A percentile compares a stretch with the other conserved stretches of the same genome.
phyloP scores from a whole-genome alignment of 2,797 vertebrate genomes.

The Jordanella pulchra region DNA sequence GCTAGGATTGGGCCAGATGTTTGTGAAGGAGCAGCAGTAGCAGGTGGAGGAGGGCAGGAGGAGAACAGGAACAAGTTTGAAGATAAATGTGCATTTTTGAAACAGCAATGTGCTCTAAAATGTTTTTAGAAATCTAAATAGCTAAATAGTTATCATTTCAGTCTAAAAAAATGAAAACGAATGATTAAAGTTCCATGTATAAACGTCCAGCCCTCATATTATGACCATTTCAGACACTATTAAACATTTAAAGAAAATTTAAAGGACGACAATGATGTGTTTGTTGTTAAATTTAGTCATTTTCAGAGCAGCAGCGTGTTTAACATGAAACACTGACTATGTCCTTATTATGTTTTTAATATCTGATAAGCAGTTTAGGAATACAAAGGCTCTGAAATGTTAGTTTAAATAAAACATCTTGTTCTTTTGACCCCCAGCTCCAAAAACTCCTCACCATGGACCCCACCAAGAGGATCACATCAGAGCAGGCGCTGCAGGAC shows the following conservation, averaged over 20 bases:
- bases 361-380: neutral
- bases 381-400: neutral
- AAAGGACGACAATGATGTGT: neutral
- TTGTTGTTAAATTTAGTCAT: neutral
- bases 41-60: too few relatives aligned
- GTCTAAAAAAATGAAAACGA: too few relatives aligned
- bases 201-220: neutral
- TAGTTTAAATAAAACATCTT: neutral
- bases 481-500: constrained; percentile 95
- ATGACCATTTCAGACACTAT: neutral
- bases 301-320: neutral
- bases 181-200: neutral
- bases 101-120: too few relatives aligned
- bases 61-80: too few relatives aligned
- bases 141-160: too few relatives aligned
- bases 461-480: constrained; percentile 97
- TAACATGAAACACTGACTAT: neutral
- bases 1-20: too few relatives aligned
- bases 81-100: too few relatives aligned
- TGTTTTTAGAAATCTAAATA: too few relatives aligned
- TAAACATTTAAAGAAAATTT: neutral
- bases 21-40: too few relatives aligned
- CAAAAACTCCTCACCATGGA: constrained; percentile 99
- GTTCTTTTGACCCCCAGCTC: constrained; percentile 78
- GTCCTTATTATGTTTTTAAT: neutral